Evolutionary conservation across 2,797 vertebrate genomes (phyloP).

Genomic region (Monodelphis domestica): DNA sequence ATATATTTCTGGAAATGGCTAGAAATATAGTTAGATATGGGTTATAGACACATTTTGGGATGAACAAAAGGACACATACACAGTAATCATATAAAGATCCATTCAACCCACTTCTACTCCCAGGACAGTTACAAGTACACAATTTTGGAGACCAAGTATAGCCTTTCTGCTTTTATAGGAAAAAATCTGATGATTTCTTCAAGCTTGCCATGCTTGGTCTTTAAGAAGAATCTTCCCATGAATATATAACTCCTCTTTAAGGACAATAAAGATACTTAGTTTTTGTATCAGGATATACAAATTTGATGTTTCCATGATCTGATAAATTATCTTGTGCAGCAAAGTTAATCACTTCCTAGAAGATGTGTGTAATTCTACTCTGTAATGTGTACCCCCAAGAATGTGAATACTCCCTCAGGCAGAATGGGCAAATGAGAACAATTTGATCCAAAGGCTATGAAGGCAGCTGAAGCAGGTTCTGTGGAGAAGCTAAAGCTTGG

Average conservation of each 20-base stretch:
- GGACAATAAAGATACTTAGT: neutral
- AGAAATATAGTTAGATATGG: neutral
- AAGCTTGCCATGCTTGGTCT: neutral
- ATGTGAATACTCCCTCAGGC: too few species aligned
- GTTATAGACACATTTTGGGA: too few species aligned
- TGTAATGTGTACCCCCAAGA: too few species aligned
- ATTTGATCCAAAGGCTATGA: too few species aligned
- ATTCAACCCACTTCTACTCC: accelerated
- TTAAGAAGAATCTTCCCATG: neutral
- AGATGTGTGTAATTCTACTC: accelerated
- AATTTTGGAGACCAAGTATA: neutral
- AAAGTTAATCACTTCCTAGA: neutral
- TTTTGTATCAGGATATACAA: accelerated
- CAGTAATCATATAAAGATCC: accelerated
- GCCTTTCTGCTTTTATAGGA: neutral
- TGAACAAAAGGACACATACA: neutral
- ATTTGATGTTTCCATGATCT: neutral
- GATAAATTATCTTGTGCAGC: neutral
- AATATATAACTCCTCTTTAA: neutral
- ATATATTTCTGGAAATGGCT: neutral
- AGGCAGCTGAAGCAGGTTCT: too few species aligned
- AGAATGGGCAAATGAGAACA: too few species aligned
- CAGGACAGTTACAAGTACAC: accelerated
- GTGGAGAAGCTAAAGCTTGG: too few species aligned
- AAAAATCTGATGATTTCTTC: neutral